phyloP scores from a whole-genome alignment of 2,113 vertebrate species.

The Capreolus pygargus region DNA sequence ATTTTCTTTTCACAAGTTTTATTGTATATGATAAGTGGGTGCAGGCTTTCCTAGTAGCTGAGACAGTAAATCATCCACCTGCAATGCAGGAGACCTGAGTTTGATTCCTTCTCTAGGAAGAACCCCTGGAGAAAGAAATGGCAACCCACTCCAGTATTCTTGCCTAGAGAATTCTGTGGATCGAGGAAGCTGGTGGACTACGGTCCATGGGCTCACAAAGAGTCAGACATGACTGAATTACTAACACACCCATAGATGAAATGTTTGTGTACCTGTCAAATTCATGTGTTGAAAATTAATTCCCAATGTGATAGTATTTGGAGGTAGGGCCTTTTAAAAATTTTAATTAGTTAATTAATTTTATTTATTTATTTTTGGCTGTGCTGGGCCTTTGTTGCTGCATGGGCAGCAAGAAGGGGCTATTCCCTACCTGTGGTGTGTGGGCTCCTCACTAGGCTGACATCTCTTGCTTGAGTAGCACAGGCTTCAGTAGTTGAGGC shows the following conservation, averaged over 20 bases:
- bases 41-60: not conserved
- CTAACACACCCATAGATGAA: not conserved
- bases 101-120: not conserved
- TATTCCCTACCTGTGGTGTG: not conserved
- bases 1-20: not conserved
- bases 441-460: accelerated
- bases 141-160: not conserved
- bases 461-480: not conserved
- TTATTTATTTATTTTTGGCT: not conserved
- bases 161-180: not conserved
- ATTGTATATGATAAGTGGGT: not conserved
- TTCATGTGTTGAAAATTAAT: not conserved
- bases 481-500: accelerated
- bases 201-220: not conserved
- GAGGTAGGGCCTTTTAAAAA: not conserved
- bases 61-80: not conserved
- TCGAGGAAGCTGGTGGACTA: not conserved
- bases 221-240: not conserved
- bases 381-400: not conserved
- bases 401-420: not conserved
- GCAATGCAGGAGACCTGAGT: accelerated
- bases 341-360: not conserved
- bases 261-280: not conserved
- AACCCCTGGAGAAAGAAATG: not conserved
- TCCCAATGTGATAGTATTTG: not conserved